Base-by-base conservation (phyloP, 2,113 vertebrate genomes). In the Oophaga pumilio region DNA sequence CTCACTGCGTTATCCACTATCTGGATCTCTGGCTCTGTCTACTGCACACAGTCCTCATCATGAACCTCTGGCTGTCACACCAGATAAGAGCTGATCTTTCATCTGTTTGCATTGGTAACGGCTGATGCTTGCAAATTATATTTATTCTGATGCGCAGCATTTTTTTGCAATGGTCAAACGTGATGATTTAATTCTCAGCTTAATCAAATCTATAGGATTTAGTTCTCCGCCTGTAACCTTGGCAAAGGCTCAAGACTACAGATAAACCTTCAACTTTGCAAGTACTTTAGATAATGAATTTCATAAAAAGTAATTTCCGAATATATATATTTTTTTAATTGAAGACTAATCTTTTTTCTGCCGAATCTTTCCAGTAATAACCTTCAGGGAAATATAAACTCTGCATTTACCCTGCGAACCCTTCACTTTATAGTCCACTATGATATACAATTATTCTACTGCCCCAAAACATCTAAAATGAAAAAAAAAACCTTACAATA, bases 21-120 rank as follows among this genome's bases (percentile, higher is more conserved):
- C 24, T 68, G 14, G 43, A 10, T 10, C 18, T 22, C 49, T 50
- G 74, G 43, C 74, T 52, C 74, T 0, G 43, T 76, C 74, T 76
- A n/a, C 22, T 20, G 43, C 74, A 76, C 74, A 52, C 52, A 43
- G 74, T 52, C 43, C 74, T 50, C 74, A 52, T 52, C 43, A 11
- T 76, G 74, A 76, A 50, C 74, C 74, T 76, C 74, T 52, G 5
- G 18, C 49, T 52, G 74, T 76, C 74, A 76, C 43, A 76, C n/a
- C 73, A 76, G 73, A 76, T 76, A 50, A 49, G 28, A 49, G 71
- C 71, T 76, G 71, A 76, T 50, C 74, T 52, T 52, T 76, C 74
- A 76, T 52, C 74, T 76, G 14, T 52, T 76, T 49, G 74, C 43
- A 22, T 9, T 52, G 15, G 28, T 76, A 49, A 10, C 33, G 74